Base-by-base conservation (phyloP, 2,888 invertebrate species). In the Lithosia quadra region DNA sequence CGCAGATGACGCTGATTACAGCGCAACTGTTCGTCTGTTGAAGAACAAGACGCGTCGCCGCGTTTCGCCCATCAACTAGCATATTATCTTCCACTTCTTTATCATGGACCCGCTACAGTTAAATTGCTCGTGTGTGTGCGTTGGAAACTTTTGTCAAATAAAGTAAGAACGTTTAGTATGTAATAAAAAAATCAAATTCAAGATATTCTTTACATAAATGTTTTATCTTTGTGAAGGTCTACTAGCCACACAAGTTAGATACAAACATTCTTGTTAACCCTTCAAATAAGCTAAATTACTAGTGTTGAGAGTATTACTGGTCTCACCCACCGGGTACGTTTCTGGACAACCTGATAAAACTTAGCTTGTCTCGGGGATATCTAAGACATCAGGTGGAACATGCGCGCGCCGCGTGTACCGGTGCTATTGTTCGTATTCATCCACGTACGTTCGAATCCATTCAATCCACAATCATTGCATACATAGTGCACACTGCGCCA, bases 11-110 rank as follows among this genome's bases (percentile, higher is more conserved):
- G 58, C 63, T 76, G 71, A 78, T 77, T 84, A 79, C 77, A 75
- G 79, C 79, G 78, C 78, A 79, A 71, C 74, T 69, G 69, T 67
- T 79, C 70, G 69, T 73, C 70, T 76, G 67, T 71, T 77, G 77
- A 74, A 69, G 68, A 61, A 65, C 68, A 68, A 69, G 63, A 65
- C 36, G 61, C 56, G 58, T 55, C 49, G 22, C 7, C 10, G 5
- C 2, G 13, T 57, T 24, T 49, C 13, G 13, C 9, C 5, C n/a
- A 9, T 13, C 24, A 22, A 55, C 36, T 24, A 49, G 15, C 10
- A 10, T 65, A 56, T 28, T 58, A 49, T 58, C 28, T 18, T 53
- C 56, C 33, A 22, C 53, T 34, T 11, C 11, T 60, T 59, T 60
- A 65, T 60, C 60, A 59, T 11, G 34, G 34, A 49, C 49, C 3